Percentiles rank a stretch among this genome's conserved stretches.
Evolutionary conservation across 2,888 invertebrate species (phyloP).

Genomic region (Pyrgus malvae): DNA sequence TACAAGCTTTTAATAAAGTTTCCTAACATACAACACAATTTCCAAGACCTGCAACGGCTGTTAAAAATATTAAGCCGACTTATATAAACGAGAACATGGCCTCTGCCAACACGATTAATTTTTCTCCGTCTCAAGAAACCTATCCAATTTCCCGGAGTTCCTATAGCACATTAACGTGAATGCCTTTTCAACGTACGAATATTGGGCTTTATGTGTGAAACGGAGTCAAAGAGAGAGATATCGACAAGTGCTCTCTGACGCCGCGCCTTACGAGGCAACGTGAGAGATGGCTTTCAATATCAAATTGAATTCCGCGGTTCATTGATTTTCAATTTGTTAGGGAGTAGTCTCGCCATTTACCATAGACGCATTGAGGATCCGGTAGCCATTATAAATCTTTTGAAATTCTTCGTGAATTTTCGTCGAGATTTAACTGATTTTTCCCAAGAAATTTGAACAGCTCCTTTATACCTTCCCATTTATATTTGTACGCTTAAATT

Average conservation of each 20-base stretch:
- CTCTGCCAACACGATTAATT: slow-evolving; percentile 17
- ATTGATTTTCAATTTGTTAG: slow-evolving; percentile 84
- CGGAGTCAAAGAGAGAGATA: slow-evolving; percentile 68
- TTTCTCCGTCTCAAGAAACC: slow-evolving; percentile 1
- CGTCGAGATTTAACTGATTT: slow-evolving; percentile 21
- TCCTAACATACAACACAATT: not conserved
- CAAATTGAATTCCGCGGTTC: slow-evolving; percentile 87
- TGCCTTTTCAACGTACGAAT: slow-evolving; percentile 48
- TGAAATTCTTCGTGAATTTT: slow-evolving; percentile 30
- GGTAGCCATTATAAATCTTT: slow-evolving; percentile 66
- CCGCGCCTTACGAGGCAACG: slow-evolving; percentile 52
- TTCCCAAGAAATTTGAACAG: slow-evolving; percentile 7
- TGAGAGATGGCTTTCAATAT: slow-evolving; percentile 84
- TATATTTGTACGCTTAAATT: slow-evolving; percentile 16
- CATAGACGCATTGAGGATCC: slow-evolving; percentile 63
- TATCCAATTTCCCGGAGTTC: slow-evolving; percentile 38
- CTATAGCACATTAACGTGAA: slow-evolving; percentile 39
- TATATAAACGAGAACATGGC: slow-evolving; percentile 7
- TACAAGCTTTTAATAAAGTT: slow-evolving; percentile 4
- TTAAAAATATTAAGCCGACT: slow-evolving; percentile 16
- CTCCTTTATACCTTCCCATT: slow-evolving; percentile 11
- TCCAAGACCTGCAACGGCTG: slow-evolving; percentile 1
- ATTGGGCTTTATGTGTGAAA: slow-evolving; percentile 62
- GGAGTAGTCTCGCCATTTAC: slow-evolving; percentile 73
- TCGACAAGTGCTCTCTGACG: slow-evolving; percentile 60